phyloP scores from a whole-genome alignment of 2,113 vertebrate species.

The Herpailurus yagouaroundi region DNA sequence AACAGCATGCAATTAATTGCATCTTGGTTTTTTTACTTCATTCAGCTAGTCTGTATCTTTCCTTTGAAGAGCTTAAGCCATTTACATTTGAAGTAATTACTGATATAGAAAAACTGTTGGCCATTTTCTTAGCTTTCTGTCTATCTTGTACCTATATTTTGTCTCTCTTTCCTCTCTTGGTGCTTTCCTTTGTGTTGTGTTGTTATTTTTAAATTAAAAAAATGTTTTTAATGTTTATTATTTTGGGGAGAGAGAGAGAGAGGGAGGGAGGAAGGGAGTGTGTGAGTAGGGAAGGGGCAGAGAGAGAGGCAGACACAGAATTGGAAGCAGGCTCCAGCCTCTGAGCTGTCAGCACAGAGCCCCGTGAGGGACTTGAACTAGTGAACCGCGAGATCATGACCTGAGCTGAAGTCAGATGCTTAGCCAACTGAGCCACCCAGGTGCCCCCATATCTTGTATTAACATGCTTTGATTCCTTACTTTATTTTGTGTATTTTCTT shows the following conservation, averaged over 20 bases:
- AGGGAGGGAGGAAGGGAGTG: too few species aligned
- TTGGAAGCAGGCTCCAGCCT: too few species aligned
- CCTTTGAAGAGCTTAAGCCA: neutral
- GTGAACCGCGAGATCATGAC: too few species aligned
- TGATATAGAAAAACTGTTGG: neutral
- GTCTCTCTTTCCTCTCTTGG: neutral
- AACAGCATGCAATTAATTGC: neutral
- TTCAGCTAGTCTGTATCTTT: neutral
- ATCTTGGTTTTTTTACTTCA: neutral
- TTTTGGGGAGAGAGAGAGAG: too few species aligned
- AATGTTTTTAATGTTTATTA: too few species aligned
- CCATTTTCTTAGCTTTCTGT: neutral
- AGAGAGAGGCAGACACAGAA: too few species aligned
- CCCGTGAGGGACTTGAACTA: too few species aligned
- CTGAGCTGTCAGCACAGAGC: too few species aligned
- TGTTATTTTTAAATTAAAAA: too few species aligned
- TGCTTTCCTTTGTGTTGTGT: neutral
- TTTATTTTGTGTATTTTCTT: neutral
- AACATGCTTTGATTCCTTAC: neutral
- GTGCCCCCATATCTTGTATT: neutral
- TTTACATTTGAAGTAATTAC: neutral
- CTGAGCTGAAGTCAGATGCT: too few species aligned
- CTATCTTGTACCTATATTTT: neutral
- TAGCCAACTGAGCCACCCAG: too few species aligned
- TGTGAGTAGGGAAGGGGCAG: too few species aligned